These are phyloP conservation scores for Parauchenoglanis punctatus DNA, from an alignment of 2,797 vertebrate genomes.

Conservation along the genomic window DNA sequence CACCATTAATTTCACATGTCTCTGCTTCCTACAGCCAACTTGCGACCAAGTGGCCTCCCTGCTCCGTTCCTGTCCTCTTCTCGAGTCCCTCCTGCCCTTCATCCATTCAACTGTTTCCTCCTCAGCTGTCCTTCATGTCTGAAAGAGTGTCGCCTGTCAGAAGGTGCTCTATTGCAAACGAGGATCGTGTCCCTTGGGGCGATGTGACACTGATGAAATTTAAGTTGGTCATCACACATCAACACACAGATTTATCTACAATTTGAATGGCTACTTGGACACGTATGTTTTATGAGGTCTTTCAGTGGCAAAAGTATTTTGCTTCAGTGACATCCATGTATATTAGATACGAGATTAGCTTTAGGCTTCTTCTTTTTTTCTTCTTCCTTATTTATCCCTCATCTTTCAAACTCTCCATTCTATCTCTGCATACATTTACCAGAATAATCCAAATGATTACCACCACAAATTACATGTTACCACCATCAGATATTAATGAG, in stretches of 20 bases:
- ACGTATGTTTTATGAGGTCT: neutral
- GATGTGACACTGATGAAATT: constrained; percentile 30
- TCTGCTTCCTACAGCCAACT: constrained; percentile 50
- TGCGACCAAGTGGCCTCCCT: constrained; percentile 40
- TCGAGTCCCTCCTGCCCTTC: constrained; percentile 33
- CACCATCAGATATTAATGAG: constrained; percentile 79
- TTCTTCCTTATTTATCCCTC: neutral
- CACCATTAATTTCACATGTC: constrained; percentile 65
- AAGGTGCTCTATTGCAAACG: constrained; percentile 56
- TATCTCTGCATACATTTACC: constrained; percentile 49
- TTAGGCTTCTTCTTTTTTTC: neutral
- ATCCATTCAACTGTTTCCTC: constrained; percentile 38
- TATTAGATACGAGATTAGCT: constrained; percentile 17
- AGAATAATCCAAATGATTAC: constrained; percentile 69
- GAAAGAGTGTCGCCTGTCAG: constrained; percentile 53
- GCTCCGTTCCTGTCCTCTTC: constrained; percentile 28
- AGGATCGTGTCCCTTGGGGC: constrained; percentile 45
- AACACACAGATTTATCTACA: constrained; percentile 23
- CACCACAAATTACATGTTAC: constrained; percentile 73
- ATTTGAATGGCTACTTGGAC: neutral
- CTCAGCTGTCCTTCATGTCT: constrained; percentile 58
- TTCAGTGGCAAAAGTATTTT: constrained; percentile 4
- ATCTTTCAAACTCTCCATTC: constrained; percentile 43
- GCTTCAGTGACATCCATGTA: neutral
- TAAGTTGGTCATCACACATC: constrained; percentile 28